These are phyloP conservation scores for Mormyrops attenuatus DNA, from an alignment of 2,797 vertebrate species.

Conservation along the genomic window DNA sequence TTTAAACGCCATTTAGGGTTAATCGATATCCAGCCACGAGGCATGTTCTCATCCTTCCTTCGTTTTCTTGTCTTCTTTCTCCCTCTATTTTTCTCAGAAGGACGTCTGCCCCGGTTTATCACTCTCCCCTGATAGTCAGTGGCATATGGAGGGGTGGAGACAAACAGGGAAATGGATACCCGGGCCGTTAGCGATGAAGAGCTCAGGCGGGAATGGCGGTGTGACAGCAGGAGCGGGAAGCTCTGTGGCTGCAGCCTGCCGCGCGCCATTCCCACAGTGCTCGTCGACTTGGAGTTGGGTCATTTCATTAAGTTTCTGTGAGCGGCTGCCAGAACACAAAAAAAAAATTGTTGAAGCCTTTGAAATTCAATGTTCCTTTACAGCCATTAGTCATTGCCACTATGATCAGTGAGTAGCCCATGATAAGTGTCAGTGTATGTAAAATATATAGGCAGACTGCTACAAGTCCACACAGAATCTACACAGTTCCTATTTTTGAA, in stretches of 20 bases:
- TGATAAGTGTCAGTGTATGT: neutral
- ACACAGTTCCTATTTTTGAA: neutral
- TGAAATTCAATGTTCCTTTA: conserved; percentile 24
- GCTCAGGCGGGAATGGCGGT: neutral
- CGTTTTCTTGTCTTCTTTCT: neutral
- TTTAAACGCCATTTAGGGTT: conserved; percentile 11
- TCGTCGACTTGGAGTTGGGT: neutral
- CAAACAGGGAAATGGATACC: neutral
- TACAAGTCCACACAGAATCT: neutral
- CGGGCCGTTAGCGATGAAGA: neutral
- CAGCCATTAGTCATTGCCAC: conserved; percentile 50
- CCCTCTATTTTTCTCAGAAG: neutral
- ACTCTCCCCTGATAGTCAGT: neutral
- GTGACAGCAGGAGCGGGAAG: neutral
- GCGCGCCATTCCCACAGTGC: neutral
- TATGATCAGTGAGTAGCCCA: conserved; percentile 40
- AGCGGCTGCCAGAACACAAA: neutral
- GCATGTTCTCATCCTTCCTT: neutral
- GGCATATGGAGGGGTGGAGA: conserved; percentile 2
- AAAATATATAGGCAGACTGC: neutral
- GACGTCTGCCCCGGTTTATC: neutral
- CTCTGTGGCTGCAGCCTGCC: neutral
- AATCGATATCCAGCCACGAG: neutral
- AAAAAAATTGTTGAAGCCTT: neutral
- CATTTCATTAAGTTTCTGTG: neutral